These are phyloP conservation scores for Slavum lentiscoides DNA, from an alignment of 2,888 invertebrate genomes.

Conservation along the genomic window DNA sequence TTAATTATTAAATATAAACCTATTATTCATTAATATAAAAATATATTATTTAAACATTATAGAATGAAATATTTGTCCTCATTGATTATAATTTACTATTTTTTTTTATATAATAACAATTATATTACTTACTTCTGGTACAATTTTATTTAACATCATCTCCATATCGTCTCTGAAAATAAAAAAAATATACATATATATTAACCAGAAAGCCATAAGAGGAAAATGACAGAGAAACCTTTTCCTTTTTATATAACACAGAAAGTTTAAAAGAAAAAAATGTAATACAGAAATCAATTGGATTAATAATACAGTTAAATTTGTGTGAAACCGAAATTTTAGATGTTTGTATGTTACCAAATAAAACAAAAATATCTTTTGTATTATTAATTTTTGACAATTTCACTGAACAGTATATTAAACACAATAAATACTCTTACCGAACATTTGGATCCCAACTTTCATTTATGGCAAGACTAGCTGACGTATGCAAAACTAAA, in stretches of 20 bases:
- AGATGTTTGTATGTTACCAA: background rate
- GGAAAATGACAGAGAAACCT: no score
- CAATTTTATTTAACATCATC: slow-evolving; percentile 98
- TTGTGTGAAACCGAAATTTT: background rate
- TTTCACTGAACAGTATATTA: background rate
- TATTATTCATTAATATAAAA: no score
- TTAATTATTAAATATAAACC: slow-evolving; percentile 40
- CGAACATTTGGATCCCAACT: slow-evolving; percentile 96
- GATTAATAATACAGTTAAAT: background rate
- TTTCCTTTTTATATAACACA: background rate
- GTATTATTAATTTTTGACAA: background rate
- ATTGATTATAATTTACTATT: background rate
- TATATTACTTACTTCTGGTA: slow-evolving; percentile 73
- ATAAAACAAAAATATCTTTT: background rate
- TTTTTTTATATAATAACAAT: no score
- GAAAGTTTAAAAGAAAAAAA: background rate
- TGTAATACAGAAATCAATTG: background rate
- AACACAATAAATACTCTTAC: slow-evolving; percentile 58
- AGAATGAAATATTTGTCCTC: no score
- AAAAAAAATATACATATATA: slow-evolving; percentile 45
- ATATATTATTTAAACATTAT: no score
- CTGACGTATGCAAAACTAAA: slow-evolving; percentile 96
- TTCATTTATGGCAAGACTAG: slow-evolving; percentile 95
- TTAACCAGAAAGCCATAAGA: no score
- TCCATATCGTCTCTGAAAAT: slow-evolving; percentile 89